Evolutionary conservation across 2,797 vertebrate species (phyloP).

Genomic region (Ataeniobius toweri): DNA sequence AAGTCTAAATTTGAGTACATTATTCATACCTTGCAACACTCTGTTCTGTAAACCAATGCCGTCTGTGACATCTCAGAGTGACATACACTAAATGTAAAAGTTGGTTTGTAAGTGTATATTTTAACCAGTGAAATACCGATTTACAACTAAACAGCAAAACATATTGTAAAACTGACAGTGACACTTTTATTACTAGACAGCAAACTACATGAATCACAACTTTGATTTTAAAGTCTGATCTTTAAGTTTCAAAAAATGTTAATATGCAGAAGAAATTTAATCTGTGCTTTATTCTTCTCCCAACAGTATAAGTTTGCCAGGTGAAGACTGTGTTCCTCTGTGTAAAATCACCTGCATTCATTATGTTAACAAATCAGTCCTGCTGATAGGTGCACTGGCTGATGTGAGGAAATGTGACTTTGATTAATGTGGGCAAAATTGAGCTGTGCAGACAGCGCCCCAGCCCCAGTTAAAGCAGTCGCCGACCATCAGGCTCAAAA

Average conservation of each 20-base stretch:
- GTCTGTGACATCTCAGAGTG: not conserved
- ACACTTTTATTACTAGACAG: not conserved
- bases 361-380: slow-evolving; percentile 76
- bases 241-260: not conserved
- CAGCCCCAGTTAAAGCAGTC: slow-evolving; percentile 78
- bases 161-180: not conserved
- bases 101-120: not conserved
- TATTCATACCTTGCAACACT: not conserved
- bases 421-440: slow-evolving; percentile 82
- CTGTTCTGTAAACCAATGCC: not conserved
- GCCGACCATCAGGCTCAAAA: slow-evolving; percentile 76
- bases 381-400: slow-evolving; percentile 73
- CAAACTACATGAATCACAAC: not conserved
- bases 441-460: slow-evolving; percentile 72
- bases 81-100: not conserved
- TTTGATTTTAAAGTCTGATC: not conserved
- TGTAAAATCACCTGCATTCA: slow-evolving; percentile 75
- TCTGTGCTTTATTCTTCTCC: slow-evolving; percentile 46
- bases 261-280: slow-evolving; percentile 6
- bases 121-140: not conserved
- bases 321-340: slow-evolving; percentile 63
- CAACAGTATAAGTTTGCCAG: slow-evolving; percentile 32
- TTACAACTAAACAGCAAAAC: not conserved
- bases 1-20: not conserved
- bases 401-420: slow-evolving; percentile 81